These are phyloP conservation scores for Ennomos fuscantarius DNA, from an alignment of 2,888 invertebrate species.

Conservation along the genomic window DNA sequence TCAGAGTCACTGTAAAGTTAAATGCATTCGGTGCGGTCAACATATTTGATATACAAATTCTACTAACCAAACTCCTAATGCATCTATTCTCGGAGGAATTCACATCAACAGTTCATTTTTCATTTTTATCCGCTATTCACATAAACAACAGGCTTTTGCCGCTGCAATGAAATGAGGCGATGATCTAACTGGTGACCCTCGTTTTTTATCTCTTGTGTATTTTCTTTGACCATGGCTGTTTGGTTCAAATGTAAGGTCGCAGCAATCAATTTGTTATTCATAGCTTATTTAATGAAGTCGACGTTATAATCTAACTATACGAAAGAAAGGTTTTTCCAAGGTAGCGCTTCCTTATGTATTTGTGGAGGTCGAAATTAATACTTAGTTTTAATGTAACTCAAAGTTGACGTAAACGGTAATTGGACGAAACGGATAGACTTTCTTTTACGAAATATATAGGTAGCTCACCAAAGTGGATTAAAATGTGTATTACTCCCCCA, in stretches of 20 bases:
- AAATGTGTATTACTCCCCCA: no score
- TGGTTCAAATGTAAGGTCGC: constrained; percentile 11
- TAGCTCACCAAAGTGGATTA: no score
- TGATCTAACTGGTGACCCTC: constrained; percentile 22
- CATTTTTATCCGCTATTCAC: constrained; percentile 22
- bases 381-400: no score
- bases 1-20: neutral
- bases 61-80: constrained; percentile 18
- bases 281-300: no score
- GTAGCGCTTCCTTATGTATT: no score
- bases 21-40: constrained; percentile 9
- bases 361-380: no score
- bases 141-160: constrained; percentile 20
- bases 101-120: constrained; percentile 29
- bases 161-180: constrained; percentile 20
- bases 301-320: no score
- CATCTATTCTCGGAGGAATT: constrained; percentile 26
- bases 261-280: neutral
- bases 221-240: constrained; percentile 16
- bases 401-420: no score
- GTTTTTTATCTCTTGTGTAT: constrained; percentile 21
- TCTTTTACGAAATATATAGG: no score
- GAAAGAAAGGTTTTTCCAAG: no score
- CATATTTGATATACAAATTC: constrained; percentile 16
- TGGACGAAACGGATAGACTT: no score